Percentiles rank a stretch among this genome's conserved stretches.
Evolutionary conservation across 2,797 vertebrate genomes (phyloP).

Genomic region (Epinephelus coioides): DNA sequence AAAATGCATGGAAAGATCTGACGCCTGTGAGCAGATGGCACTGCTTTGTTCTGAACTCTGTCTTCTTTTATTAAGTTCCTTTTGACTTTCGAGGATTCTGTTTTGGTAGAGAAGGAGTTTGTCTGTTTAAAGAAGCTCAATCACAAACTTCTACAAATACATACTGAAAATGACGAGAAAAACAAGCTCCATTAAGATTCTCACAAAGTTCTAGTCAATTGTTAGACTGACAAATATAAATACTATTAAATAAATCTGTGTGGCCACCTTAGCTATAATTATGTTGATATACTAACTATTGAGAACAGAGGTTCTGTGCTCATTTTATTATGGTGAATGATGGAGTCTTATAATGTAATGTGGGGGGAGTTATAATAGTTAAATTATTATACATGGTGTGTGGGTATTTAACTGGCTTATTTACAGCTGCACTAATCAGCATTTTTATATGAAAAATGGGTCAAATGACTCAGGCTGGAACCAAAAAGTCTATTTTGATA

Average conservation of each 20-base stretch:
- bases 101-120: constrained; percentile 15
- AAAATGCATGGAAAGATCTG: constrained; percentile 17
- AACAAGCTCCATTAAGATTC: constrained; percentile 10
- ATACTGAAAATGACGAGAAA: background rate
- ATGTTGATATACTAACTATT: background rate
- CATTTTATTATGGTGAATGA: background rate
- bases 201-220: background rate
- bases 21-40: background rate
- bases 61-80: constrained; percentile 4
- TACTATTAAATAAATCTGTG: background rate
- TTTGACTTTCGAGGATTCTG: constrained; percentile 12
- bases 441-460: too few relatives aligned
- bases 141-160: constrained; percentile 12
- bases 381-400: too few relatives aligned
- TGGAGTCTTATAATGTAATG: background rate
- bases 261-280: background rate
- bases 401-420: too few relatives aligned
- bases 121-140: constrained; percentile 6
- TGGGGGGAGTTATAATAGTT: too few relatives aligned
- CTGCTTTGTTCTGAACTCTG: constrained; percentile 9
- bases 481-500: too few relatives aligned
- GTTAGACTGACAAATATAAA: constrained; percentile 3
- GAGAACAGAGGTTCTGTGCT: background rate
- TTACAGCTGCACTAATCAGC: too few relatives aligned
- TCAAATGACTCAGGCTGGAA: too few relatives aligned